Evolutionary conservation across 2,113 vertebrate species (phyloP), one percentile per base, ranked within the genome.

Genomic region (Thunnus thynnus): DNA sequence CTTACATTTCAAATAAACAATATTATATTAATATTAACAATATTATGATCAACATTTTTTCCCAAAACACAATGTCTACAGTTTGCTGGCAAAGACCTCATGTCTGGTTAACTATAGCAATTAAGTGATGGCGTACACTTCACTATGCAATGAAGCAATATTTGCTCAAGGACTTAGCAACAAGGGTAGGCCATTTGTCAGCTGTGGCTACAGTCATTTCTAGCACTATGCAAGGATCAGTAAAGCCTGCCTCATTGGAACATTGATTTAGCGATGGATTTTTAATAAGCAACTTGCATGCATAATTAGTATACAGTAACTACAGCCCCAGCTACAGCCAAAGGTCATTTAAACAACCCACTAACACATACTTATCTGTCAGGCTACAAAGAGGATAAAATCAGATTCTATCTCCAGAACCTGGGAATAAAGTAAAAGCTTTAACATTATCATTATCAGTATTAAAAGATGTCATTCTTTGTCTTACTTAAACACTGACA

Each of bases 341-440:
- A 52, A 57, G 20, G 54, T 50, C 16, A 52, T 48, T 62, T 74
- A 54, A 76, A 44, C 66, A 72, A 54, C 25, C 57, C 65, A 61
- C 3, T 30, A 25, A 86, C 36, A 41, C 36, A 41, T 90, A 91
- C 90, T 91, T 91, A 93, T 94, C 90, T 89, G 71, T 75, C 77
- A 60, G 55, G 76, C 89, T 89, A 88, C 57, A 87, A 82, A 70
- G 52, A 55, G 0, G 32, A 64, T 61, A 41, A 73, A 65, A 73
- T 47, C 51, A 76, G 1, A 20, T 84, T 82, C 55, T 86, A 58
- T 87, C 74, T 84, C 67, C 63, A 90, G 85, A 92, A 72, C 76
- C 87, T 91, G 86, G 25, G 78, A 80, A 89, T 85, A 77, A 74
- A 89, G 76, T 71, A 58, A 36, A 92, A 5, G 22, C 71, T 86